phyloP scores from a whole-genome alignment of 2,797 vertebrate species.

The Brachymystax lenok region DNA sequence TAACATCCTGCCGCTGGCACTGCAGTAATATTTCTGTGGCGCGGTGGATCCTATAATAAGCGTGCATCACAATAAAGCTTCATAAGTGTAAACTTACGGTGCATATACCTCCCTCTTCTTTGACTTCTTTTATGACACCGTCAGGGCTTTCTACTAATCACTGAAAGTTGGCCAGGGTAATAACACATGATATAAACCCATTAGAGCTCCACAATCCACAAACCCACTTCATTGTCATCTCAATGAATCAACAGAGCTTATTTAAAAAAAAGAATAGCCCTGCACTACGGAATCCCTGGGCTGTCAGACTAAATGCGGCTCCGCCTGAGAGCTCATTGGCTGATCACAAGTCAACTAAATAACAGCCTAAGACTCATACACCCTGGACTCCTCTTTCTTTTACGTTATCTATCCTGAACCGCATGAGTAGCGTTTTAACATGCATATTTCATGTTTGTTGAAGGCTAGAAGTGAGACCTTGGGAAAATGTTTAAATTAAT shows the following conservation, averaged over 20 bases:
- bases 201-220: slow-evolving; percentile 40
- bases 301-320: slow-evolving; percentile 8
- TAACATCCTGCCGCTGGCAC: slow-evolving; percentile 10
- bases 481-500: slow-evolving; percentile 27
- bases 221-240: slow-evolving; percentile 49
- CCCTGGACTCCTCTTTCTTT: not conserved
- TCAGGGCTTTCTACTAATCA: slow-evolving; percentile 49
- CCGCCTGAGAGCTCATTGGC: not conserved
- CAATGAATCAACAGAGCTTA: slow-evolving; percentile 44
- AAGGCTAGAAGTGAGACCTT: slow-evolving; percentile 26
- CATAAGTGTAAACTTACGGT: slow-evolving; percentile 7
- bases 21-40: slow-evolving; percentile 30
- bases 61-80: slow-evolving; percentile 26
- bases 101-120: slow-evolving; percentile 17
- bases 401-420: not conserved
- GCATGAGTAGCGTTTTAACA: not conserved
- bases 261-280: slow-evolving; percentile 27
- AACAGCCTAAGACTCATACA: not conserved
- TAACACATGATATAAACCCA: slow-evolving; percentile 44
- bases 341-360: not conserved
- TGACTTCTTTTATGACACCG: slow-evolving; percentile 45
- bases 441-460: slow-evolving; percentile 28
- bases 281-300: slow-evolving; percentile 17
- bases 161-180: slow-evolving; percentile 36
- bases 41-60: slow-evolving; percentile 28